phyloP scores from a whole-genome alignment of 2,888 invertebrate species.

The Saturnia pavonia region DNA sequence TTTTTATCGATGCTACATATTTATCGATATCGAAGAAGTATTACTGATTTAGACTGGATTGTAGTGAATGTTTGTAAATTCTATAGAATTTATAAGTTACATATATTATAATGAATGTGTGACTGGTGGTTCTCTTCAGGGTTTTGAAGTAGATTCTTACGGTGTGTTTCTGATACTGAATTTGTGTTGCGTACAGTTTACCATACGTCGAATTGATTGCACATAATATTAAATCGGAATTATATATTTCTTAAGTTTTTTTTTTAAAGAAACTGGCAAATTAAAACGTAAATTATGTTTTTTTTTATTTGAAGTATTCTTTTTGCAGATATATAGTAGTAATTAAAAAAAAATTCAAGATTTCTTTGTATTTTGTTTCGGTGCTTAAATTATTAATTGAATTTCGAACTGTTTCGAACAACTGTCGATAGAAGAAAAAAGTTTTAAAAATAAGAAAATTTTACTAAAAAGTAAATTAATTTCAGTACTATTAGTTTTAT shows the following conservation, averaged over 20 bases:
- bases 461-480: background rate
- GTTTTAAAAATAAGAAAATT: background rate
- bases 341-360: background rate
- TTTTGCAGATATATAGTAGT: no score
- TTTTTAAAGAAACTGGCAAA: background rate
- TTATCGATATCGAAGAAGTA: conserved; percentile 1
- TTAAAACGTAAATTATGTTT: background rate
- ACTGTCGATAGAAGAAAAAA: background rate
- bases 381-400: background rate
- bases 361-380: background rate
- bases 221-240: background rate
- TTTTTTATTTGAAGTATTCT: background rate
- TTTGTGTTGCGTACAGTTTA: conserved; percentile 22
- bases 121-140: conserved; percentile 45
- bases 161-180: conserved; percentile 31
- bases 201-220: background rate
- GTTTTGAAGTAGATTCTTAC: conserved; percentile 43
- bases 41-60: conserved; percentile 14
- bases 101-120: no score
- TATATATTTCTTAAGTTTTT: background rate
- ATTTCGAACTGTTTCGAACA: background rate
- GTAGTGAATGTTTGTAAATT: conserved; percentile 23
- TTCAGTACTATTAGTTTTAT: background rate
- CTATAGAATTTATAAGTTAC: no score
- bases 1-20: background rate